These are phyloP conservation scores for Haliaeetus leucogaster DNA, from an alignment of 2,113 vertebrate genomes.

Conservation along the genomic window DNA sequence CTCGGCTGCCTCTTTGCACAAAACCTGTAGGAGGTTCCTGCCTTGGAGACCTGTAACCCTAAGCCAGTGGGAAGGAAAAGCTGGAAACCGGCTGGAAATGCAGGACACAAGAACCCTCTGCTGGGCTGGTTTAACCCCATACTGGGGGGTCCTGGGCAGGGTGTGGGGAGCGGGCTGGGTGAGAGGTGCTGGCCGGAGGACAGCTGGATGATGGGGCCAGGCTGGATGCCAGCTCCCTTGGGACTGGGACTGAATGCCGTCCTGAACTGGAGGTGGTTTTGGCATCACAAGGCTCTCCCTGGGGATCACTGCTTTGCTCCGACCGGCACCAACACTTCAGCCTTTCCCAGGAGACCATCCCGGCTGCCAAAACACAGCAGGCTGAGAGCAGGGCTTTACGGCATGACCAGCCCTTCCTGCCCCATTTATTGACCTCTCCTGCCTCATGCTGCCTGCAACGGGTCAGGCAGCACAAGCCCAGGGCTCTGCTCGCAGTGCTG, in stretches of 20 bases:
- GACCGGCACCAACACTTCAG: not conserved
- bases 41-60: not conserved
- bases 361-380: not conserved
- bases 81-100: not conserved
- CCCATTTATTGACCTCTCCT: not conserved
- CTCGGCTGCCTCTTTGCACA: not conserved
- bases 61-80: not conserved
- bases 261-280: not conserved
- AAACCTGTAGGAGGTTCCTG: not conserved
- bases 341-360: not conserved
- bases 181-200: not conserved
- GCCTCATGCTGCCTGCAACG: not conserved
- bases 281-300: not conserved
- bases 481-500: accelerated
- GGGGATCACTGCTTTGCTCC: not conserved
- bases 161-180: not conserved
- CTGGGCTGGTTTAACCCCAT: not conserved
- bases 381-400: not conserved
- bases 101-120: not conserved
- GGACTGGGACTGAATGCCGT: not conserved
- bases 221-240: not conserved
- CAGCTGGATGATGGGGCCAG: not conserved
- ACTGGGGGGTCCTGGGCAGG: not conserved
- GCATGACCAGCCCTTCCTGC: not conserved
- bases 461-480: not conserved